Percentiles rank a stretch among this genome's conserved stretches.
phyloP scores from a whole-genome alignment of 1,140 invertebrate species.

The Diorhabda elongata region DNA sequence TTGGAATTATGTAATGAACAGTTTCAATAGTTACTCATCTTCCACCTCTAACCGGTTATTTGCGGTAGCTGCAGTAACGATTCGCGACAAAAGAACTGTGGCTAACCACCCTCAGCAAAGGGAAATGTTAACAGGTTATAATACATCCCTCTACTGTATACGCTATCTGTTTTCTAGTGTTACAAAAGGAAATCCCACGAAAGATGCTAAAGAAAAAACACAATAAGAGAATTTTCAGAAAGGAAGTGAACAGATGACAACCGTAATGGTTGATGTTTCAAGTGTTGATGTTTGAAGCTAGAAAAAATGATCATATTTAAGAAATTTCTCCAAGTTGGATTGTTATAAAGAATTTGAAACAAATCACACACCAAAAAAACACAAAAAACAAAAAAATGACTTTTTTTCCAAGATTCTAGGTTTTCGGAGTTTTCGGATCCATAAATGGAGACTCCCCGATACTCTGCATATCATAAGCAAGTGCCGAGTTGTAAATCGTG shows the following conservation, averaged over 20 bases:
- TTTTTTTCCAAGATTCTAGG: no score
- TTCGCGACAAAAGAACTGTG: neutral
- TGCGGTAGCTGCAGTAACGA: neutral
- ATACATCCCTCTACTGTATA: constrained; percentile 6
- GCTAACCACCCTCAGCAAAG: constrained; percentile 9
- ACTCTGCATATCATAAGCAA: no score
- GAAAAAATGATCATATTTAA: neutral
- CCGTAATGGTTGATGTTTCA: constrained; percentile 8
- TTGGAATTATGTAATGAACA: no score
- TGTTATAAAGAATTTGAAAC: no score
- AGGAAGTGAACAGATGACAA: constrained; percentile 6
- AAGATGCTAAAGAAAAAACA: neutral
- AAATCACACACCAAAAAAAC: no score
- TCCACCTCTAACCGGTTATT: constrained; percentile 1
- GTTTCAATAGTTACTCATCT: neutral
- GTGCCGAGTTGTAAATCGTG: no score
- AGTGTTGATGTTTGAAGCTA: neutral
- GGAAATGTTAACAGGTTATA: constrained; percentile 16
- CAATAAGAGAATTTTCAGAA: constrained; percentile 8
- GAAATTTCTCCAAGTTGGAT: no score
- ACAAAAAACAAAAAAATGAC: no score
- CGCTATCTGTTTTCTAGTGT: neutral
- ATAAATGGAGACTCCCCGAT: no score
- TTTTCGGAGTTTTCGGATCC: no score
- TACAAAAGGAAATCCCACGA: neutral